phyloP scores from a whole-genome alignment of 2,113 vertebrate species.

The Solea solea region DNA sequence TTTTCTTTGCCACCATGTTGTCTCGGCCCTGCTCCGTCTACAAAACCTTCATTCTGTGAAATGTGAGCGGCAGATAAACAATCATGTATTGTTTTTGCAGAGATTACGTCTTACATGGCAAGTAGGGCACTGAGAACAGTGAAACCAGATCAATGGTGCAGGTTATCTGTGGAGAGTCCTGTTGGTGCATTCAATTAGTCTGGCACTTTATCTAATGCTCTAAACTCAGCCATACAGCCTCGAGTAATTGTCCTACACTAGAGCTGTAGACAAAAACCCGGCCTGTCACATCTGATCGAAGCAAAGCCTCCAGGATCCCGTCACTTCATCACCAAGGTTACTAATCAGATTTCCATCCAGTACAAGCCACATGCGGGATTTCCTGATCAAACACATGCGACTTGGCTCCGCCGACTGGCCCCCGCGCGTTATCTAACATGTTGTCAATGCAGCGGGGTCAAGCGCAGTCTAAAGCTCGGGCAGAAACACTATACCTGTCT shows the following conservation, averaged over 20 bases:
- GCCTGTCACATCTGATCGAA: slow-evolving; percentile 90
- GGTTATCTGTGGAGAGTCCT: slow-evolving; percentile 56
- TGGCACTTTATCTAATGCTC: slow-evolving; percentile 69
- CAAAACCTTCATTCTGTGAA: slow-evolving; percentile 37
- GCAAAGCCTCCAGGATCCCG: slow-evolving; percentile 85
- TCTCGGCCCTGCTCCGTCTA: slow-evolving; percentile 32
- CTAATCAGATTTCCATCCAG: slow-evolving; percentile 97
- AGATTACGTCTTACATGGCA: slow-evolving; percentile 5
- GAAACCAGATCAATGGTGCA: slow-evolving; percentile 57
- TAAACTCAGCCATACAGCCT: slow-evolving; percentile 18
- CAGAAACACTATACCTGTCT: slow-evolving; percentile 92
- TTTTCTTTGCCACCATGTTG: slow-evolving; percentile 56
- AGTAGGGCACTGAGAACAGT: slow-evolving; percentile 24
- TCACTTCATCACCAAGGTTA: slow-evolving; percentile 91
- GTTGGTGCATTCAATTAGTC: slow-evolving; percentile 69
- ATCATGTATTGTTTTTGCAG: slow-evolving; percentile 1
- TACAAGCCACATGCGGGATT: slow-evolving; percentile 86
- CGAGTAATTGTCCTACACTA: slow-evolving; percentile 67
- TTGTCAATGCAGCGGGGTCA: slow-evolving; percentile 93
- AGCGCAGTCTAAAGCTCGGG: slow-evolving; percentile 89
- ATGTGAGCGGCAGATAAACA: neutral
- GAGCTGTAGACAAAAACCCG: slow-evolving; percentile 80
- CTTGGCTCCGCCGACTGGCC: slow-evolving; percentile 83
- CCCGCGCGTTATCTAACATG: slow-evolving; percentile 92
- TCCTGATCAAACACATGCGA: slow-evolving; percentile 91